A percentile compares a stretch with the other conserved stretches of the same genome.
These are phyloP conservation scores for Anthrax anthrax DNA, from an alignment of 2,888 invertebrate species.

Conservation along the genomic window DNA sequence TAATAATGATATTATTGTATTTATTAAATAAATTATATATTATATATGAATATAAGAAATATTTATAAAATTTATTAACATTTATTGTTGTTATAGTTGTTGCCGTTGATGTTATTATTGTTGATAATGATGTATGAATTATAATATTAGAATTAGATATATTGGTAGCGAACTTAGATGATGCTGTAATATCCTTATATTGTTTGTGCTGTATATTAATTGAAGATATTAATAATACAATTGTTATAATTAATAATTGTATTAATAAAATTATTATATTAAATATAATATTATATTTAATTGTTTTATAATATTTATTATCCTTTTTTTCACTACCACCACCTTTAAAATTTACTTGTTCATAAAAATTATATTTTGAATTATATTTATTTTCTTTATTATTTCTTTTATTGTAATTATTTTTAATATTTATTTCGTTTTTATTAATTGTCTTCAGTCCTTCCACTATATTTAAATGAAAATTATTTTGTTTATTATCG, in stretches of 20 bases:
- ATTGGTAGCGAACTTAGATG: too few species aligned
- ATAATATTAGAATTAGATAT: too few species aligned
- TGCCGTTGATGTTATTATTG: too few species aligned
- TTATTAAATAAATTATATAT: neutral
- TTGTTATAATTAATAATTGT: neutral
- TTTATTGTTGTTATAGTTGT: too few species aligned
- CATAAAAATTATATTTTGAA: slow-evolving; percentile 11
- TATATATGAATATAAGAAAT: too few species aligned
- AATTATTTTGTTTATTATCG: neutral
- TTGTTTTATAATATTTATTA: too few species aligned
- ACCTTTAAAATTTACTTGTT: slow-evolving; percentile 28
- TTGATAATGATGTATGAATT: too few species aligned
- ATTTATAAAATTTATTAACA: neutral
- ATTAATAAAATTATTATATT: neutral
- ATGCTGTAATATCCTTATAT: too few species aligned
- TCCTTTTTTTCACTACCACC: slow-evolving; percentile 25
- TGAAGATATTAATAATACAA: neutral
- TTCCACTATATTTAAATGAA: neutral
- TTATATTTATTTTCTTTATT: neutral
- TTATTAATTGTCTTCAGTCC: neutral
- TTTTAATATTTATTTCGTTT: neutral
- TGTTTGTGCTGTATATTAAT: too few species aligned
- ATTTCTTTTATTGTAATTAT: neutral
- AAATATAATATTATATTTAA: too few species aligned
- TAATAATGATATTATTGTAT: neutral